Evolutionary conservation across 1,140 invertebrate genomes (phyloP).

Genomic region (Campoletis sonorensis): DNA sequence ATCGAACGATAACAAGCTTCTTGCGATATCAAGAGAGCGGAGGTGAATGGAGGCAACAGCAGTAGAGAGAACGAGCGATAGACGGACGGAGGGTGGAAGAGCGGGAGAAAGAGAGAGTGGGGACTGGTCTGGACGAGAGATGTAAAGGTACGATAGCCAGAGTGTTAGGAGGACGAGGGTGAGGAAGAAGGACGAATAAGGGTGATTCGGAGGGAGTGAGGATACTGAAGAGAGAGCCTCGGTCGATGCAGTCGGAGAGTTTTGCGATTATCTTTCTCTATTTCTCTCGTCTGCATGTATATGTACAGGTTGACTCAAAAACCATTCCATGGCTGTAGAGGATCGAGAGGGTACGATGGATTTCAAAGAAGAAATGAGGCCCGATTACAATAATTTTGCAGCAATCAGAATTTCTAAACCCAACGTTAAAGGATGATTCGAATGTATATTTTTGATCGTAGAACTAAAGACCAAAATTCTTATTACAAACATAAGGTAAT

Average conservation of each 20-base stretch:
- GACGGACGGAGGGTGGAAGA: slow-evolving; percentile 1
- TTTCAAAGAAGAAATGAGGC: too few relatives aligned
- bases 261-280: not conserved
- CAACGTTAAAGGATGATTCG: too few relatives aligned
- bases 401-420: too few relatives aligned
- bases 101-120: not conserved
- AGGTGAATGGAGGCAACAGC: slow-evolving; percentile 3
- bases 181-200: not conserved
- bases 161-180: not conserved
- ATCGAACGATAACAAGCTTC: slow-evolving; percentile 64
- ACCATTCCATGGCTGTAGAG: not conserved
- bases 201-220: not conserved
- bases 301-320: not conserved
- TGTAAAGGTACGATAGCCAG: not conserved
- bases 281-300: not conserved
- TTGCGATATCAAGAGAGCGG: slow-evolving; percentile 44
- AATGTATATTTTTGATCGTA: too few relatives aligned
- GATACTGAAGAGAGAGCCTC: not conserved
- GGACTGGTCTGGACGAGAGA: not conserved
- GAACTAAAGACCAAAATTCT: too few relatives aligned
- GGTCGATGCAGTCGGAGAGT: not conserved
- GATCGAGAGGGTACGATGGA: too few relatives aligned
- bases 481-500: too few relatives aligned
- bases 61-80: not conserved
- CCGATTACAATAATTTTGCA: too few relatives aligned